Base-by-base conservation (phyloP, 2,888 invertebrate species). In the Zonitis immaculata region DNA sequence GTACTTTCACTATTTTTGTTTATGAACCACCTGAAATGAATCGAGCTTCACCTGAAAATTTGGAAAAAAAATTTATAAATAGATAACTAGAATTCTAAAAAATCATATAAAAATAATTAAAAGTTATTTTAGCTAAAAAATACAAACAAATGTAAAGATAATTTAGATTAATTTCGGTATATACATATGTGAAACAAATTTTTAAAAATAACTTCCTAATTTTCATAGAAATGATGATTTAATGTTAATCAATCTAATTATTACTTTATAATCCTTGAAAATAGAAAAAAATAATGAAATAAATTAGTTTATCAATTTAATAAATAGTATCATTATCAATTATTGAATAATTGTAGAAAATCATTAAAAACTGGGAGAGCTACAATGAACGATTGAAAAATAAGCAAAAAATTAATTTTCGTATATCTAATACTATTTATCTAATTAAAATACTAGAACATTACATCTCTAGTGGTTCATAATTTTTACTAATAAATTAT, bases 311-410 rank as follows among this genome's bases (percentile, higher is more conserved):
- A 22, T 16, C 18, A 14, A 35, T 35, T 18, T 4, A 16, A 7
- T 35, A 35, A 35, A 35, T 35, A 16, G 2, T 8, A 1, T 8
- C 4, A 9, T 16, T 18, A 8, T 16, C 35, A 12, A 12, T 12
- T n/a, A 3, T 12, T 12, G 2, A 14, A 6, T 32, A 32, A 32
- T 1, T 16, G 16, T 35, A 16, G 4, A 35, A 35, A 57, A 61
- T 55, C 55, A 48, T 59, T 58, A 56, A 53, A 51, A 54, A 54
- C 51, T 44, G 52, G 62, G 57, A 49, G 47, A 54, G 60, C 57
- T 47, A 22, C 7, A 8, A 27, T 25, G 25, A 25, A 25, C 6
- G 2, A 9, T 27, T 2, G 7, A 8, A 27, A 27, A 6, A 9
- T 27, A 27, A 27, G 7, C 9, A 27, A 27, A 3, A 6, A 9